A percentile compares a stretch with the other conserved stretches of the same genome.
Evolutionary conservation across 1,140 invertebrate species (phyloP).

Genomic region (Steinernema khuongi): DNA sequence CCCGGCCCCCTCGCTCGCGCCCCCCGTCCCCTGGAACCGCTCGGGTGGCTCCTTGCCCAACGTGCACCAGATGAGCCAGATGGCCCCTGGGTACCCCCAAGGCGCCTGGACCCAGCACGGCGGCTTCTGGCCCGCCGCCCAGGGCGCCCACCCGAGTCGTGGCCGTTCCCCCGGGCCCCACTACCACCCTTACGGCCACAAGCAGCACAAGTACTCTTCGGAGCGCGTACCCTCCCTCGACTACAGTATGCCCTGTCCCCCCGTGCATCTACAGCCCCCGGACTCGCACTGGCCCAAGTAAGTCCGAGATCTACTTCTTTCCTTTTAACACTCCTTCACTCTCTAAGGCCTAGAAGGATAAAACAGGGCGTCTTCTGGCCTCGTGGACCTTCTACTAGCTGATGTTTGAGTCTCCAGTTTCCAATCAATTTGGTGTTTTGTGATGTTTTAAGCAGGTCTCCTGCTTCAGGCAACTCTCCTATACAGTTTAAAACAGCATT

Average conservation of each 20-base stretch:
- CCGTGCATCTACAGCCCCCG: not conserved
- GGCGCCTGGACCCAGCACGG: not conserved
- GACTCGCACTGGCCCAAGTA: not conserved
- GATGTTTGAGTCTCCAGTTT: no score
- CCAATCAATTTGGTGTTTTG: no score
- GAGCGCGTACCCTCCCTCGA: not conserved
- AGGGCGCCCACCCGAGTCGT: not conserved
- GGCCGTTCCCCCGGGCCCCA: not conserved
- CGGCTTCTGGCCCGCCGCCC: not conserved
- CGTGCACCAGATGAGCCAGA: conserved; percentile 37
- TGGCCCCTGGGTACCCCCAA: not conserved
- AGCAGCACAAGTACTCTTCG: not conserved
- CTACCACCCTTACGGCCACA: conserved; percentile 1
- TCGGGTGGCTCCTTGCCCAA: conserved; percentile 48
- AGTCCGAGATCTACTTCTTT: no score
- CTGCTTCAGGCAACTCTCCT: no score
- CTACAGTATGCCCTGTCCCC: not conserved
- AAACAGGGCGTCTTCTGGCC: no score
- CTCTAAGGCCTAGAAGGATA: no score
- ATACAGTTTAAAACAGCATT: no score
- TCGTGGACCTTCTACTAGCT: no score
- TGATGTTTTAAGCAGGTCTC: no score
- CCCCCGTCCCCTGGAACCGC: conserved; percentile 27
- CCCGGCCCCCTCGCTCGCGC: conserved; percentile 30
- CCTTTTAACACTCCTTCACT: no score